phyloP scores from a whole-genome alignment of 2,888 invertebrate genomes.

The Leptodirus hochenwartii region DNA sequence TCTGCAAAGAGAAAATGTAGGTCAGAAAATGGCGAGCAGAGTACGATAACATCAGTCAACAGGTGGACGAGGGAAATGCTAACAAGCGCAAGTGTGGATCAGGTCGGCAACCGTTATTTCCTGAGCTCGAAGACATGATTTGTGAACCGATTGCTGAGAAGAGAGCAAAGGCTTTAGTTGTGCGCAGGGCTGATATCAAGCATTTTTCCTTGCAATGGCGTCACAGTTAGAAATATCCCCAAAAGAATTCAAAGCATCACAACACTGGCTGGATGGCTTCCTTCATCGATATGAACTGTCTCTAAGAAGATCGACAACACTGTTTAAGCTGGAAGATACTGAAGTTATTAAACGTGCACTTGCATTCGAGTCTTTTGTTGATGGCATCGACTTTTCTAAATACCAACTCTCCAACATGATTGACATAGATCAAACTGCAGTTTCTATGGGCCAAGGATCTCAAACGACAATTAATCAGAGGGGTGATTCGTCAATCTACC shows the following conservation, averaged over 20 bases:
- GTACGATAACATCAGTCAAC: constrained; percentile 10
- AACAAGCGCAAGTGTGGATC: constrained; percentile 11
- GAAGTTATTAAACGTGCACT: background rate
- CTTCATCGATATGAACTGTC: constrained; percentile 11
- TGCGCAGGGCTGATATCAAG: too few species aligned
- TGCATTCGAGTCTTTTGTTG: constrained; percentile 9
- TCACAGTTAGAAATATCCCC: constrained; percentile 7
- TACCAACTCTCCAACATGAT: constrained; percentile 11
- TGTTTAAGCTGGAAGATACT: constrained; percentile 8
- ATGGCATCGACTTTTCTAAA: constrained; percentile 12
- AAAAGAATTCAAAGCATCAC: constrained; percentile 11
- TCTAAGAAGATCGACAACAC: constrained; percentile 11
- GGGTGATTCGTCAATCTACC: background rate
- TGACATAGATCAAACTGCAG: too few species aligned
- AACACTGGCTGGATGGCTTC: constrained; percentile 10
- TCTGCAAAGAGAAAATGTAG: constrained; percentile 6
- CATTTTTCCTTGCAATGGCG: constrained; percentile 9
- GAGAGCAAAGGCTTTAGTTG: too few species aligned
- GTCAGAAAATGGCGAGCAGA: constrained; percentile 8
- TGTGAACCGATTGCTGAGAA: too few species aligned
- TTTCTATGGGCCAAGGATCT: constrained; percentile 11
- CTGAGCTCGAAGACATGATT: constrained; percentile 11
- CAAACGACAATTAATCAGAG: constrained; percentile 10
- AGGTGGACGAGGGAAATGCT: constrained; percentile 7
- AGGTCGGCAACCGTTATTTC: constrained; percentile 12